Base-by-base conservation (phyloP, 2,797 vertebrate genomes). In the Momotus momota region DNA sequence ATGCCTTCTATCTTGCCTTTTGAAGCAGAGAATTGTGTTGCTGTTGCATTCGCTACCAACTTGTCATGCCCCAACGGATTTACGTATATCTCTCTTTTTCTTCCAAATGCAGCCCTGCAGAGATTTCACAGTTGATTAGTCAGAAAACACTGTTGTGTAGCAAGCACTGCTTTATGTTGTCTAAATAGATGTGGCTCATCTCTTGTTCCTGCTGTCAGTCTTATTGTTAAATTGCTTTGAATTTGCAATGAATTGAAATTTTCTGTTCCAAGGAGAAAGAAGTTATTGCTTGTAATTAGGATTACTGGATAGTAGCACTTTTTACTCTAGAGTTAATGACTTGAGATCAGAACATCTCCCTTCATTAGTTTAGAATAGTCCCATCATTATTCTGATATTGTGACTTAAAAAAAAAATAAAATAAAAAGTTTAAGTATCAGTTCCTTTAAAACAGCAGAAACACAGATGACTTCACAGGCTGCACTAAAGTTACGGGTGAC, bases 191-290 rank as follows among this genome's bases (percentile, higher is more conserved):
- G 67, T 35, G 71, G 26, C 33, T 95, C 46, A 81, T 96, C 70
- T 88, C 77, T 88, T 82, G 73, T 86, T 90, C 70, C 26, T 0
- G 0, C 77, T 94, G 94, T 90, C 86, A 86, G 83, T 87, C 90
- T 77, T 90, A 70, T 64, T 91, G 91, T 88, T 88, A 88, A 91
- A 86, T 73, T 70, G 86, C 80, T 92, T 86, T 94, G 90, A 71
- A 88, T 84, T 88, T 90, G 12, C 62, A 70, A 38, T 71, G 90
- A 90, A 87, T 82, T 73, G 62, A 91, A 91, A 90, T 79, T 69
- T 9, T 41, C 23, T 2, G 0, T 90, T 86, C 82, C 67, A 67
- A 90, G 82, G 70, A 93, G 73, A 93, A 93, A 86, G 43, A 88
- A 86, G 27, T 84, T 86, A 86, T 90, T 86, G 26, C 14, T 77